phyloP scores from a whole-genome alignment of 2,888 invertebrate genomes.

The Auanema sp. region DNA sequence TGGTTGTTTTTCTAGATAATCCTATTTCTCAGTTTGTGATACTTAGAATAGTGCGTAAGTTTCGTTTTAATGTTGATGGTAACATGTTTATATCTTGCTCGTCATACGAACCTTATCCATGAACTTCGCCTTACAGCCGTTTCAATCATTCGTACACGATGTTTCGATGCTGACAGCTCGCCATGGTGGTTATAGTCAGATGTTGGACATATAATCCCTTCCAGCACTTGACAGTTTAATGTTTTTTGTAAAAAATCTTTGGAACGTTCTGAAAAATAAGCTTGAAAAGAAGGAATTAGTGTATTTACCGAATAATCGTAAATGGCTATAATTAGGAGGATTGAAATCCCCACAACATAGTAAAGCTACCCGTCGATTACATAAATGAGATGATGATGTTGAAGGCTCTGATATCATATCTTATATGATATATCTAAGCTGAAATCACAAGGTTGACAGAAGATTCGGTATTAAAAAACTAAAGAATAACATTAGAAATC shows the following conservation, averaged over 20 bases:
- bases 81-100: background rate
- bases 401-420: too few species aligned
- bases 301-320: background rate
- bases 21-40: background rate
- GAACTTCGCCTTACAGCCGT: constrained; percentile 19
- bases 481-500: too few species aligned
- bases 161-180: constrained; percentile 10
- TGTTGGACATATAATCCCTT: constrained; percentile 11
- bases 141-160: constrained; percentile 24
- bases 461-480: too few species aligned
- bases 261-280: constrained; percentile 7
- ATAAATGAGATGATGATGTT: too few species aligned
- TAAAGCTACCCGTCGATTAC: background rate
- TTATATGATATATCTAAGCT: too few species aligned
- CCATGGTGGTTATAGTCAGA: background rate
- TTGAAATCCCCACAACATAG: constrained; percentile 3
- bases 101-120: constrained; percentile 22
- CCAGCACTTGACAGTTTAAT: constrained; percentile 2
- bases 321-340: constrained; percentile 4
- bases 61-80: too few species aligned
- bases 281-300: background rate
- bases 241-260: constrained; percentile 7
- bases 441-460: too few species aligned
- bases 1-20: too few species aligned
- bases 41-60: too few species aligned